phyloP scores from a whole-genome alignment of 2,797 vertebrate species.

The Vespertilio murinus region DNA sequence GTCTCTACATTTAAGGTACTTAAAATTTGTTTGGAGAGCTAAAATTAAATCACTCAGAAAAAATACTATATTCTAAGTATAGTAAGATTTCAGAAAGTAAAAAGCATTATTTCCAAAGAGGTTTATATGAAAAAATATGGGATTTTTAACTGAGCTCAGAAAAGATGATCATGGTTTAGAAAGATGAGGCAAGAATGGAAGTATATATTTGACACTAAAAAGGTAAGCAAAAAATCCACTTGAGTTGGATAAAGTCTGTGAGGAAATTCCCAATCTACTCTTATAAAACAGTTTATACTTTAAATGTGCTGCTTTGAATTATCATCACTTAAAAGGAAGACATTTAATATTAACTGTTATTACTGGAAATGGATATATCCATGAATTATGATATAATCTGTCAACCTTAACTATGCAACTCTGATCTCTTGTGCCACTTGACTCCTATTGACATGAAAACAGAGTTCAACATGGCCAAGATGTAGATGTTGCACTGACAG shows the following conservation, averaged over 20 bases:
- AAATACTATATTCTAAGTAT: background rate
- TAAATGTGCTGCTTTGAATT: constrained; percentile 64
- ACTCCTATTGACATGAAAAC: constrained; percentile 37
- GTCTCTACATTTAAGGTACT: background rate
- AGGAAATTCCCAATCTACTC: constrained; percentile 55
- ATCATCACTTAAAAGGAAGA: constrained; percentile 57
- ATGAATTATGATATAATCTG: constrained; percentile 63
- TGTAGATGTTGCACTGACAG: background rate
- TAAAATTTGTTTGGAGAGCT: background rate
- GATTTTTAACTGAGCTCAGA: background rate
- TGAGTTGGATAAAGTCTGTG: background rate
- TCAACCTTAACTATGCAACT: background rate
- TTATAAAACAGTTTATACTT: constrained; percentile 55
- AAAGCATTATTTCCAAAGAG: background rate
- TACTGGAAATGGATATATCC: constrained; percentile 56
- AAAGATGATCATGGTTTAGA: constrained; percentile 9
- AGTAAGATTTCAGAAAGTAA: constrained; percentile 33
- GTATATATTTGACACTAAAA: background rate
- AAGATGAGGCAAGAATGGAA: background rate
- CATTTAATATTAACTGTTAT: constrained; percentile 65
- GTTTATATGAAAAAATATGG: background rate
- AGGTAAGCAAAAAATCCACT: background rate
- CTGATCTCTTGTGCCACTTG: constrained; percentile 16
- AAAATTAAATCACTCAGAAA: background rate
- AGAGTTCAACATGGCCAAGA: background rate